Base-by-base conservation (phyloP, 2,797 vertebrate species). In the Erpetoichthys calabaricus region DNA sequence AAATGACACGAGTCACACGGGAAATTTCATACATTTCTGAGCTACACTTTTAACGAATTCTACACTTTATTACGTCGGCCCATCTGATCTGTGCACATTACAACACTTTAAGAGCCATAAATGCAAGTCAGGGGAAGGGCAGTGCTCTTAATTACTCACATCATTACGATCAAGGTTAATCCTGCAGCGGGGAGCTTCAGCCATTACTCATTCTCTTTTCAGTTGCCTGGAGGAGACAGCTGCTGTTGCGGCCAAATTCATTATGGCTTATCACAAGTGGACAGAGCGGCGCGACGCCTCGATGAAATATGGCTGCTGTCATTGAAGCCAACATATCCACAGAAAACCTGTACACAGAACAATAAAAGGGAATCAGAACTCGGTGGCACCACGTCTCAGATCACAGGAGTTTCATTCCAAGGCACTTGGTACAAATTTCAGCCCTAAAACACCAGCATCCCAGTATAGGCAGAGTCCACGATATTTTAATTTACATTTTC, bases 141-240 rank as follows among this genome's bases (percentile, higher is more conserved):
- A 82, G 78, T 76, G 65, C 80, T 83, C 87, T 91, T 94, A 95
- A 92, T 93, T 89, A 89, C 78, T 71, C 80, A 83, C 85, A 91
- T 89, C 84, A 86, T 94, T 92, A 91, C 78, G 82, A 89, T 90
- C 89, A 93, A 86, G 84, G 84, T 89, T 91, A 94, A 90, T 91
- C 82, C 86, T 78, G 83, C 77, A 75, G 86, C 80, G 79, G 81
- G 73, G 78, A 64, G n/a, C 61, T 73, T 79, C 78, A 67, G 77
- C 80, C 77, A 79, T 90, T 90, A 84, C 77, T 90, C 88, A 90
- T 82, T 70, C 71, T 68, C 75, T 54, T 66, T 62, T 59, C 62
- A 41, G 67, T 73, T 81, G 84, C 83, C 79, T 80, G 74, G 80
- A 80, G 72, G 73, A 70, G 86, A 82, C 88, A 79, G 69, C 69